phyloP scores from a whole-genome alignment of 2,113 vertebrate species.

The Macquaria australasica region DNA sequence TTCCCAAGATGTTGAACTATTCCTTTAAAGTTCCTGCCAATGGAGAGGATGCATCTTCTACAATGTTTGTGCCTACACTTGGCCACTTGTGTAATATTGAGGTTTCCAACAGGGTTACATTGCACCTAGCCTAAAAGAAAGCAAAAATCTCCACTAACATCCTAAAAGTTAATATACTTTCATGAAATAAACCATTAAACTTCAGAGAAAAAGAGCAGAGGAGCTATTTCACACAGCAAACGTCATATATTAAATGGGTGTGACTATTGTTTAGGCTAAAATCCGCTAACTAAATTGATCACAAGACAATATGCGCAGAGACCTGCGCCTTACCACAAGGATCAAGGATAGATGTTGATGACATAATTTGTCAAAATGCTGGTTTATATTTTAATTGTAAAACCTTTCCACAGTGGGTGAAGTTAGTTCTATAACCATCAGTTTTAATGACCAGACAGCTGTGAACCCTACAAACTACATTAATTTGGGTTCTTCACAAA shows the following conservation, averaged over 20 bases:
- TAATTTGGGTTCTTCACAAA: not conserved
- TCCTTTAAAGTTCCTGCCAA: no score
- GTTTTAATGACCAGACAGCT: not conserved
- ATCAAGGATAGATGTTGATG: no score
- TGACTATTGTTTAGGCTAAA: not conserved
- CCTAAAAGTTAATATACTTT: not conserved
- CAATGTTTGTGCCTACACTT: not conserved
- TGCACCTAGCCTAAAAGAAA: not conserved
- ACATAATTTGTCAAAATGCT: not conserved
- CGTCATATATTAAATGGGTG: not conserved
- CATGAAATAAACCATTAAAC: not conserved
- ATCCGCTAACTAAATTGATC: not conserved
- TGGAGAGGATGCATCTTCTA: not conserved
- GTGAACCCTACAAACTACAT: constrained; percentile 2
- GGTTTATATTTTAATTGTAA: not conserved
- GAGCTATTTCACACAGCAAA: not conserved
- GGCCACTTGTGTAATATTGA: not conserved
- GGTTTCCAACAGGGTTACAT: not conserved
- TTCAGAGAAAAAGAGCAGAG: not conserved
- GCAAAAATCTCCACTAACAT: not conserved
- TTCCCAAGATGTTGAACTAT: no score
- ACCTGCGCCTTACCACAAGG: not conserved
- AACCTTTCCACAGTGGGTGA: not conserved
- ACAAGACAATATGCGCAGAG: not conserved
- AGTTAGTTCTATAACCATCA: not conserved